Evolutionary conservation across 2,888 invertebrate species (phyloP), one percentile per base, ranked within the genome.

Genomic region (Bellardia pandia): DNA sequence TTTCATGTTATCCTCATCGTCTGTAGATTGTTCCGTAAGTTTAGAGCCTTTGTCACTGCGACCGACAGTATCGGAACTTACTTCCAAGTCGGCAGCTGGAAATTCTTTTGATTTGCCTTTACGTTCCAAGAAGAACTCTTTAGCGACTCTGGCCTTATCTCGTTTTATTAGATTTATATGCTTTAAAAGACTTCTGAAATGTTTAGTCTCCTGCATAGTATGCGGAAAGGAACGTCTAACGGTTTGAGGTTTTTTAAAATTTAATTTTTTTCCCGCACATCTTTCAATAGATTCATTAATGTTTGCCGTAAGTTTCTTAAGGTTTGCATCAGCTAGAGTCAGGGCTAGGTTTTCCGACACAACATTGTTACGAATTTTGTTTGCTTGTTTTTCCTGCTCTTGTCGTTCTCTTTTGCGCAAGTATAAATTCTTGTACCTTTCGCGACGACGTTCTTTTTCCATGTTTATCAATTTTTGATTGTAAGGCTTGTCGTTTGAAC

Each of bases 1-100:
- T 71, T 90, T 62, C 45, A 93, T 86, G 6, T 90, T 90, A 82
- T 92, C 93, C 80, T 92, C 93, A 56, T 93, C 93, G 40, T 93
- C 91, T 68, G 92, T 91, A 30, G 93, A 93, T 78, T 91, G 90
- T 42, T 93, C 93, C 16, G 90, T 90, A 9, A 90, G 89, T 53
- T 90, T 88, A 0, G 88, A 83, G 2, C 80, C 87, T 53, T 53
- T 69, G 0, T 81, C 89, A 72, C 85, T 89, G 13, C 88, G 89
- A 84, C 8, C 40, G 8, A 37, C 89, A 2, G 89, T 89, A 16
- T 91, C 90, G n/a, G 91, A 90, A 62, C 90, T 90, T 62, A 92
- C 78, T 16, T 91, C 90, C 16, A 92, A 88, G 0, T 89, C 86
- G 0, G 90, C 91, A 40, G 90, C 91, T 0, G 90, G 91, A 45